phyloP scores from a whole-genome alignment of 2,113 vertebrate species.

The Aldabrachelys gigantea region DNA sequence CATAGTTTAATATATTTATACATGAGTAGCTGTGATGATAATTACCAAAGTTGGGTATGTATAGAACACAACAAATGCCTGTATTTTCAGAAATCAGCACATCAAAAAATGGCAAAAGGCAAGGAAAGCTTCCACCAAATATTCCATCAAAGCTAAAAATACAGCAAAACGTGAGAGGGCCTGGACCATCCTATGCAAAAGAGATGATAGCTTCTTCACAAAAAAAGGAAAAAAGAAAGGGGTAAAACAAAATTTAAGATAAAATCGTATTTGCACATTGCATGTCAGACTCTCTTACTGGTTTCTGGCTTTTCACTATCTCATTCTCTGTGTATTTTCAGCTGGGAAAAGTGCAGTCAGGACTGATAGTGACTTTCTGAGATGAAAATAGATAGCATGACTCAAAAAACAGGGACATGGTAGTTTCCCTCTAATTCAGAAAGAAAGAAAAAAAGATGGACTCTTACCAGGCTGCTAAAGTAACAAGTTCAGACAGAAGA shows the following conservation, averaged over 20 bases:
- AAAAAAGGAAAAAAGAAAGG: neutral
- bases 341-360: constrained; percentile 54
- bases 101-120: neutral
- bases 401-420: neutral
- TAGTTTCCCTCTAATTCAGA: constrained; percentile 3
- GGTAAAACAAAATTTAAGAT: neutral
- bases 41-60: neutral
- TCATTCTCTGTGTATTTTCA: constrained; percentile 48
- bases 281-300: neutral
- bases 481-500: constrained; percentile 25
- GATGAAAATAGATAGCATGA: constrained; percentile 52
- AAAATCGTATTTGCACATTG: neutral
- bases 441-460: neutral
- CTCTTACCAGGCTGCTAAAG: neutral
- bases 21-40: neutral
- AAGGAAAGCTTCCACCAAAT: constrained; percentile 4
- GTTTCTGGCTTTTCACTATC: constrained; percentile 25
- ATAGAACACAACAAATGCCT: neutral
- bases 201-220: neutral
- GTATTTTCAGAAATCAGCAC: neutral
- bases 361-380: constrained; percentile 46
- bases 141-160: neutral
- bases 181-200: neutral
- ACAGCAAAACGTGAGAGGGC: neutral
- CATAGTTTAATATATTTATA: neutral